phyloP scores from a whole-genome alignment of 1,140 invertebrate genomes.

The Pseudobourletiella spinata region DNA sequence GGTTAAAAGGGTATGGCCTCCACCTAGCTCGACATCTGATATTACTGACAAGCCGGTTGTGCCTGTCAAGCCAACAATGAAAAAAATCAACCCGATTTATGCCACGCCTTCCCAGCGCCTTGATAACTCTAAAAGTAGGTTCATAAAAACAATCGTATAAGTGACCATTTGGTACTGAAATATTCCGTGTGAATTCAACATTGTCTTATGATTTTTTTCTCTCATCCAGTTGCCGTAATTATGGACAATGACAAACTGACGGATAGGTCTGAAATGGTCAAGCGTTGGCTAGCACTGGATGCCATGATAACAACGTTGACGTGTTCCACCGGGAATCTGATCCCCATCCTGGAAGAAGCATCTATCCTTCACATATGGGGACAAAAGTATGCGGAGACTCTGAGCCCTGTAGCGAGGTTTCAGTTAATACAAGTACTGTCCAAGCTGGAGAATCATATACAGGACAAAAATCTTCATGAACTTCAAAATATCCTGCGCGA shows the following conservation, averaged over 20 bases:
- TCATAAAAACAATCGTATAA: too few species aligned
- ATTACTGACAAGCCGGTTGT: slow-evolving; percentile 57
- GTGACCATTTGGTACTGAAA: too few species aligned
- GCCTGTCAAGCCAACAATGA: slow-evolving; percentile 55
- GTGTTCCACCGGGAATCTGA: slow-evolving; percentile 35
- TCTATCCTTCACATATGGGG: slow-evolving; percentile 32
- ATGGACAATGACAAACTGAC: slow-evolving; percentile 20
- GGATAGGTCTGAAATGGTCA: slow-evolving; percentile 32
- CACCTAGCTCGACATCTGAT: slow-evolving; percentile 37
- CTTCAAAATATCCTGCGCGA: slow-evolving; percentile 34
- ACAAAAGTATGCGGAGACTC: slow-evolving; percentile 33
- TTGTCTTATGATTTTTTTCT: too few species aligned
- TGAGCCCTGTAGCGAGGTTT: slow-evolving; percentile 30
- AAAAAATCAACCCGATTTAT: slow-evolving; percentile 53
- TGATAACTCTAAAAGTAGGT: slow-evolving; percentile 25
- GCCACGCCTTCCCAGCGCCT: slow-evolving; percentile 48
- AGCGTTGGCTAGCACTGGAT: slow-evolving; percentile 33
- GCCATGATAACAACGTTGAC: slow-evolving; percentile 36
- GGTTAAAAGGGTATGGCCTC: slow-evolving; percentile 49
- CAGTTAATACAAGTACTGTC: slow-evolving; percentile 31
- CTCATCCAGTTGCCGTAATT: background rate
- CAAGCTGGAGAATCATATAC: slow-evolving; percentile 30
- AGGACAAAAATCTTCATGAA: slow-evolving; percentile 33
- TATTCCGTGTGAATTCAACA: background rate
- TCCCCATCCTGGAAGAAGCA: slow-evolving; percentile 35